These are phyloP conservation scores for Momotus momota DNA, from an alignment of 2,797 vertebrate genomes.

Conservation along the genomic window DNA sequence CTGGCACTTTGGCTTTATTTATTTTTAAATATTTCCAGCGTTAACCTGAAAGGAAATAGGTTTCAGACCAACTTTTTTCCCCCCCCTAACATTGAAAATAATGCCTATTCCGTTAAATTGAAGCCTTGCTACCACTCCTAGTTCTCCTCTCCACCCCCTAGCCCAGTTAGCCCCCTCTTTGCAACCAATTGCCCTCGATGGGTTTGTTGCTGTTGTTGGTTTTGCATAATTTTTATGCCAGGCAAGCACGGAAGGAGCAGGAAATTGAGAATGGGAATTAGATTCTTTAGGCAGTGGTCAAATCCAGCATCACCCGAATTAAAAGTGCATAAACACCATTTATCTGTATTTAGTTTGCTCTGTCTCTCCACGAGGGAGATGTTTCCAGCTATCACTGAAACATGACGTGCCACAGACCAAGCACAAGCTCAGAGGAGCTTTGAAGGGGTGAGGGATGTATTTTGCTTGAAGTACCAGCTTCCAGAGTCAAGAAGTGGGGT, in stretches of 20 bases:
- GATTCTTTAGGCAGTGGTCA: neutral
- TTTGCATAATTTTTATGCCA: neutral
- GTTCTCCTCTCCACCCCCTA: too few species aligned
- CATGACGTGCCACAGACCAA: neutral
- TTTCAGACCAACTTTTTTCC: neutral
- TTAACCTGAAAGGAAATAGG: conserved; percentile 24
- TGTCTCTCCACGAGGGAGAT: neutral
- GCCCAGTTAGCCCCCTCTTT: neutral
- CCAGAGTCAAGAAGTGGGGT: neutral
- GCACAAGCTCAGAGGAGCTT: neutral
- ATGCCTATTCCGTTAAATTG: neutral
- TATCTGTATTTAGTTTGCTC: neutral
- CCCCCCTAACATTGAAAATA: neutral
- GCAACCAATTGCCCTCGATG: neutral
- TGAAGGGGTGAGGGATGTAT: neutral
- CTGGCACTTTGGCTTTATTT: neutral
- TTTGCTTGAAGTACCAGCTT: neutral
- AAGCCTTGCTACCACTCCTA: neutral
- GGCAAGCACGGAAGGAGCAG: neutral
- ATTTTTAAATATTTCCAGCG: conserved; percentile 22
- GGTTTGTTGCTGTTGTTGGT: neutral
- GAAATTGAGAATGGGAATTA: neutral
- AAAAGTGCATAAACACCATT: neutral
- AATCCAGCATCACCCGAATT: neutral
- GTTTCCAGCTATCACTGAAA: neutral